Base-by-base conservation (phyloP, 2,797 vertebrate species). In the Knipowitschia caucasica region DNA sequence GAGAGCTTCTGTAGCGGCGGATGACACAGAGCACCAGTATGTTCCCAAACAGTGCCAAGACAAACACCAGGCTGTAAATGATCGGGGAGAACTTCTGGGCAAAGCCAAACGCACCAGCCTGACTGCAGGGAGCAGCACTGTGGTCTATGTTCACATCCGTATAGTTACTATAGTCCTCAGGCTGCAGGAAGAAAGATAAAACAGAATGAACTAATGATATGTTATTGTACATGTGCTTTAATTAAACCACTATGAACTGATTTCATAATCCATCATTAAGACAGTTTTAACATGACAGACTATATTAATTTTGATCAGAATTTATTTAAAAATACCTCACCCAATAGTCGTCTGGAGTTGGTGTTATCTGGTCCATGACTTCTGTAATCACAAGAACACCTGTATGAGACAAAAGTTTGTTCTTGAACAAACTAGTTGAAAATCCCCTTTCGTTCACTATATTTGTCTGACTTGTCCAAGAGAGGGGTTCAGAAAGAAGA, bases 1-100 rank as follows among this genome's bases (percentile, higher is more conserved):
- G 75, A 49, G 81, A 81, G 56, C 35, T 83, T 11, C 86, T 76
- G 65, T 90, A 90, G 47, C 89, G 89, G 0, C 74, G 81, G 64
- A 90, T 87, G 57, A 90, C 89, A 7, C 86, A 83, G 40, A 93
- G 62, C 25, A 93, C 92, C 53, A 93, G 60, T 18, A 80, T 50
- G 14, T 93, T 93, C 7, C 92, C 92, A 21, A 88, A 14, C 4
- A 91, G 8, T 3, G 90, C 91, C 67, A 92, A 43, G 3, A 89
- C 0, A 30, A 92, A 92, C 33, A 93, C 85, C 49, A 93, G 47
- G 24, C 53, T 71, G 77, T 88, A 92, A 0, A 83, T 75, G 3
- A 67, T 34, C 0, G 90, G 91, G 20, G 81, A 71, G 62, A 85
- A 92, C 3, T 1, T 64, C 10, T 50, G 62, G 3, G 71, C 80